Evolutionary conservation across 2,797 vertebrate genomes (phyloP).

Genomic region (Diplodus puntazzo): DNA sequence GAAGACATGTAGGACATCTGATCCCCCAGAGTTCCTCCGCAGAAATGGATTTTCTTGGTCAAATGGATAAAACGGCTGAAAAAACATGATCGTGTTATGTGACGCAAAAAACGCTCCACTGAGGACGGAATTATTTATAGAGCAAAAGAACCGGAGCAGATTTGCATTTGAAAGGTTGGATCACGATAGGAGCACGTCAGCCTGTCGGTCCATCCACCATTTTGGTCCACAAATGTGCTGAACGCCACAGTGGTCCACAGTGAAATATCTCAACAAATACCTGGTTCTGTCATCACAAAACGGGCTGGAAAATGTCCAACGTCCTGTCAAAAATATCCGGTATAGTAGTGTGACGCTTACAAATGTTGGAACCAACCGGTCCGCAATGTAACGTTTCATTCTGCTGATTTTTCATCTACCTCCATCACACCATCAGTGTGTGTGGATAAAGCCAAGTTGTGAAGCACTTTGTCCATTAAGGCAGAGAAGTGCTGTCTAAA

Average conservation of each 20-base stretch:
- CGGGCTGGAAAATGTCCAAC: no score
- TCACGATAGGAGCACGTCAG: not conserved
- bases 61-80: constrained; percentile 26
- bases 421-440: not conserved
- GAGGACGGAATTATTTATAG: constrained; percentile 25
- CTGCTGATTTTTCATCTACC: no score
- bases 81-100: constrained; percentile 31
- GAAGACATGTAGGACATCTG: constrained; percentile 4
- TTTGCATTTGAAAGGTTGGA: constrained; percentile 18
- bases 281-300: no score
- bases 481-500: not conserved
- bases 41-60: constrained; percentile 15
- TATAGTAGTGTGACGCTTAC: no score
- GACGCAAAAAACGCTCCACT: not conserved
- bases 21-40: not conserved
- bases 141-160: constrained; percentile 9
- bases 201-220: not conserved
- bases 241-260: no score
- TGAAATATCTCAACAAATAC: no score
- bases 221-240: not conserved
- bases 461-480: not conserved
- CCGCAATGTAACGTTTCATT: no score
- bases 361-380: no score
- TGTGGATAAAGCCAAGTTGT: not conserved
- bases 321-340: no score